phyloP scores from a whole-genome alignment of 2,113 vertebrate genomes.

The Columba janthina region DNA sequence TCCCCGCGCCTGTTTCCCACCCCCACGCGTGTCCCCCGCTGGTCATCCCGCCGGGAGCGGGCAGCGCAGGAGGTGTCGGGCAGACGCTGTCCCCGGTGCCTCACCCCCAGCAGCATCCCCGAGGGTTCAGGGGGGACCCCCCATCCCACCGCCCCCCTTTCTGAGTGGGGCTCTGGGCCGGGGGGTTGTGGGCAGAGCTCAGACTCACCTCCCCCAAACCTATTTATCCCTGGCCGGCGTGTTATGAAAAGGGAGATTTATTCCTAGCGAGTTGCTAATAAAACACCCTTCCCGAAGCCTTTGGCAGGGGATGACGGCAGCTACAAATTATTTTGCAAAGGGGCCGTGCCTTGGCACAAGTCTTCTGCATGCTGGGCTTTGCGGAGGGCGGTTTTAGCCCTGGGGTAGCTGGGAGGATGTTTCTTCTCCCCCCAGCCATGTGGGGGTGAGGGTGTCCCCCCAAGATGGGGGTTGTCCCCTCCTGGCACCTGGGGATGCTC shows the following conservation, averaged over 20 bases:
- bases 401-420: background rate
- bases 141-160: rapidly evolving
- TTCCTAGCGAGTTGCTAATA: background rate
- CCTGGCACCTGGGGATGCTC: background rate
- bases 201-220: background rate
- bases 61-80: background rate
- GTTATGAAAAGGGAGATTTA: background rate
- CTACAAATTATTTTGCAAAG: background rate
- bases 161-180: background rate
- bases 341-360: background rate
- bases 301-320: background rate
- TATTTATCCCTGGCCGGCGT: background rate
- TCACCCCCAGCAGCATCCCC: background rate
- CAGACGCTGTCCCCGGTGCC: background rate
- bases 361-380: background rate
- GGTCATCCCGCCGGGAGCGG: background rate
- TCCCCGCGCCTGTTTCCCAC: background rate
- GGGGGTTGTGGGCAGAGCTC: rapidly evolving
- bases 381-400: background rate
- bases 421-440: background rate
- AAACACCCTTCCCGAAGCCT: background rate
- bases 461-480: background rate
- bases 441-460: background rate
- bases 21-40: background rate
- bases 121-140: background rate